Evolutionary conservation across 2,113 vertebrate species (phyloP).

Genomic region (Hassar affinis): DNA sequence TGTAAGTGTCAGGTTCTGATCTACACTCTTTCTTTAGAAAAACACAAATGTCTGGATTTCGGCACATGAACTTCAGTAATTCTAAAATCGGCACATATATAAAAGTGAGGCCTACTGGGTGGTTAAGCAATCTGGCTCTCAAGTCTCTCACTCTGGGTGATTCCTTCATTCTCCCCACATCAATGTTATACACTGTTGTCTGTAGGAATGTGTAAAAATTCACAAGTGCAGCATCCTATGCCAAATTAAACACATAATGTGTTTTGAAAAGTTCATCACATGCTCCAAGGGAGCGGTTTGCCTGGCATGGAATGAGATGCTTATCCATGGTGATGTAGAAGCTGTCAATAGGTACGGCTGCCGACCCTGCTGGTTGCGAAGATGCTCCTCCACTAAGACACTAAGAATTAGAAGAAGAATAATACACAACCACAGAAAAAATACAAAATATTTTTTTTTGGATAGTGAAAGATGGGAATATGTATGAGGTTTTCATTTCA

Average conservation of each 20-base stretch:
- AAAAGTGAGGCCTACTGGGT: constrained; percentile 22
- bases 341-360: constrained; percentile 43
- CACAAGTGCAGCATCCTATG: constrained; percentile 35
- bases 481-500: too few species aligned
- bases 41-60: constrained; percentile 40
- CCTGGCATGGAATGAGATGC: constrained; percentile 46
- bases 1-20: constrained; percentile 4
- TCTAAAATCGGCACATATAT: constrained; percentile 43
- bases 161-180: constrained; percentile 42
- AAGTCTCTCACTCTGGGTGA: constrained; percentile 48
- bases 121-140: constrained; percentile 45
- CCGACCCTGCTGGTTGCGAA: constrained; percentile 19
- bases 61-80: constrained; percentile 38
- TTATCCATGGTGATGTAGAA: constrained; percentile 40
- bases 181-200: constrained; percentile 50
- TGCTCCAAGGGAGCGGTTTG: constrained; percentile 28
- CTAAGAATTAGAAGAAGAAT: constrained; percentile 13
- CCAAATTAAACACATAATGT: constrained; percentile 49
- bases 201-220: too few species aligned
- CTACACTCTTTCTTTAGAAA: neutral
- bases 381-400: constrained; percentile 38
- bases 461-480: too few species aligned
- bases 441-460: too few species aligned
- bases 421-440: neutral
- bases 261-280: constrained; percentile 41